phyloP scores from a whole-genome alignment of 2,888 invertebrate species.

The Cryptocheilus praepositus region DNA sequence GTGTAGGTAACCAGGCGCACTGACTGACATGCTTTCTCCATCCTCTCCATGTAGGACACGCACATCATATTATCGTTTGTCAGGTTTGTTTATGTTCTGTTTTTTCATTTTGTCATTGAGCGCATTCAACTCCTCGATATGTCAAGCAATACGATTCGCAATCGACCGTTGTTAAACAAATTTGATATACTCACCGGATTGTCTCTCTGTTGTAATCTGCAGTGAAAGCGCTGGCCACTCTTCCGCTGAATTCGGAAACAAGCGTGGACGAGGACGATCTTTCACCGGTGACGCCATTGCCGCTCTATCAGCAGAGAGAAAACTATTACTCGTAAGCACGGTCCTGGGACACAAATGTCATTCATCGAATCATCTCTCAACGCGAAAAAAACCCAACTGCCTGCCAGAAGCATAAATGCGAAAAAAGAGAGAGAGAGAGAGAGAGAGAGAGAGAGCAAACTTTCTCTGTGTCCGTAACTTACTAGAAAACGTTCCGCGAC shows the following conservation, averaged over 20 bases:
- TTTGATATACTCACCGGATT: conserved; percentile 1
- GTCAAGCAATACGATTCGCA: not conserved
- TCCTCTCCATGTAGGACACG: conserved; percentile 66
- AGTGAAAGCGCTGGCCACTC: conserved; percentile 87
- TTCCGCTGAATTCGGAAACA: conserved; percentile 78
- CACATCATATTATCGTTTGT: conserved; percentile 66
- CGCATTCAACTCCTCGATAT: conserved; percentile 10
- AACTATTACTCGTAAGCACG: conserved; percentile 81
- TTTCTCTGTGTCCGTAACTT: too few species aligned
- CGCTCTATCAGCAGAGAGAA: conserved; percentile 90
- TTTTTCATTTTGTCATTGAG: conserved; percentile 39
- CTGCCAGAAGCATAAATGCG: conserved; percentile 14
- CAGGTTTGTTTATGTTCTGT: conserved; percentile 73
- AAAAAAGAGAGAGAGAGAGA: conserved; percentile 25
- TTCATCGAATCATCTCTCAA: not conserved
- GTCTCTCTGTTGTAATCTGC: conserved; percentile 43
- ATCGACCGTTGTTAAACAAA: not conserved
- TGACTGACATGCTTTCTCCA: conserved; percentile 70
- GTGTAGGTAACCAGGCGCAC: conserved; percentile 73
- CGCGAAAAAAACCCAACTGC: not conserved
- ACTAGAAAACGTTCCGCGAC: too few species aligned
- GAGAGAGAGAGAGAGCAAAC: conserved; percentile 12
- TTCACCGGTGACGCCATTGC: conserved; percentile 87
- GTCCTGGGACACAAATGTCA: not conserved
- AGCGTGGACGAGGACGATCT: conserved; percentile 83